Percentiles rank a stretch among this genome's conserved stretches.
phyloP scores from a whole-genome alignment of 2,797 vertebrate genomes.

The Otolemur crassicaudatus region DNA sequence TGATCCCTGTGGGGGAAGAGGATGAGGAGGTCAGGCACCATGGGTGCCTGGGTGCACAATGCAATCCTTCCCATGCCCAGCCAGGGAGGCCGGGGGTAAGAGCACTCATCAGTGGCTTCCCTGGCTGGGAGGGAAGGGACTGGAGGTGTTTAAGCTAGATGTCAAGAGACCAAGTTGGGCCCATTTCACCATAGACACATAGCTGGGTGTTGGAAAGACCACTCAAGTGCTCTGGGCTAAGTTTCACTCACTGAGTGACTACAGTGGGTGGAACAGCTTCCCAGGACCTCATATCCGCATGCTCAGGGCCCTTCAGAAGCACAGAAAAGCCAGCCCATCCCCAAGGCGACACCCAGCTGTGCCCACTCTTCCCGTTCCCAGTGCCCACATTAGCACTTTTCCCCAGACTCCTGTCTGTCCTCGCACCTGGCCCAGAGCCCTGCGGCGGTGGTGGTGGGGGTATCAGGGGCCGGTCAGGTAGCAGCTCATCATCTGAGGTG shows the following conservation, averaged over 20 bases:
- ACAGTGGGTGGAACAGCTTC: not conserved
- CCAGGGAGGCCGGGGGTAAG: not conserved
- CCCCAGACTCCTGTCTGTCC: not conserved
- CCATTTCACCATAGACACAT: not conserved
- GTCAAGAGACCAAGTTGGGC: not conserved
- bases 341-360: not conserved
- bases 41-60: not conserved
- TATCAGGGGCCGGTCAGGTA: conserved; percentile 94
- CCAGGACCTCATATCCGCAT: not conserved
- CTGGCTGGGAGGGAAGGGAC: not conserved
- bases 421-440: conserved; percentile 93
- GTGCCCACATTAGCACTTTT: not conserved
- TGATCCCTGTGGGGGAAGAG: conserved; percentile 88
- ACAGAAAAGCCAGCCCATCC: not conserved
- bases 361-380: not conserved
- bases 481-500: conserved; percentile 97
- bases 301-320: not conserved
- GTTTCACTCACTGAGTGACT: not conserved
- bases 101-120: not conserved
- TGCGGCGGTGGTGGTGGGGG: conserved; percentile 86
- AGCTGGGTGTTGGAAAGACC: not conserved
- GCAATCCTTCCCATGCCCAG: accelerated
- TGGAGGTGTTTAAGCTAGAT: not conserved
- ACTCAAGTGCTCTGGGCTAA: not conserved
- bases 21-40: conserved; percentile 18